phyloP scores from a whole-genome alignment of 2,888 invertebrate species.

The Eudemis profundana region DNA sequence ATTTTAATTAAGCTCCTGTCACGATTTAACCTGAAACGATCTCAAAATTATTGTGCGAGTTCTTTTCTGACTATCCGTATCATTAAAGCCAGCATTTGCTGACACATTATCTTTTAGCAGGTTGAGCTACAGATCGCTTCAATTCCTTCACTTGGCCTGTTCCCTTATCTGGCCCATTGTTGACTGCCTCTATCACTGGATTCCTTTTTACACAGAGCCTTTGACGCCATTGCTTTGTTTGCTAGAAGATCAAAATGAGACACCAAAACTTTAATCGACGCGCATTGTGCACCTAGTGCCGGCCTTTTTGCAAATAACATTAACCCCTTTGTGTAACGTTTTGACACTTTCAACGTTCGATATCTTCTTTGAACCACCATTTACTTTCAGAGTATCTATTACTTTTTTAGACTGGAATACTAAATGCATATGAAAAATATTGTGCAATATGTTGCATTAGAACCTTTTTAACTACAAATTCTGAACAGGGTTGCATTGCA shows the following conservation, averaged over 20 bases:
- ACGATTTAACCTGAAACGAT: too few species aligned
- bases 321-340: conserved; percentile 10
- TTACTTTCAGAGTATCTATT: neutral
- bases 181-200: conserved; percentile 84
- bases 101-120: neutral
- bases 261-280: conserved; percentile 73
- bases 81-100: neutral
- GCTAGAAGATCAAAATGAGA: conserved; percentile 81
- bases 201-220: conserved; percentile 82
- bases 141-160: conserved; percentile 50
- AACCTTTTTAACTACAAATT: neutral
- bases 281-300: conserved; percentile 65
- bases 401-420: neutral
- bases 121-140: conserved; percentile 18
- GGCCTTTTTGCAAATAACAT: conserved; percentile 22
- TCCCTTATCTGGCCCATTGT: conserved; percentile 79
- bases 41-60: too few species aligned
- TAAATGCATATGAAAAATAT: too few species aligned
- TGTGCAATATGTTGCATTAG: neutral
- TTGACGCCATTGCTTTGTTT: conserved; percentile 81
- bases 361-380: neutral
- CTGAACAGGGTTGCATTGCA: neutral
- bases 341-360: conserved; percentile 16
- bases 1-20: too few species aligned
- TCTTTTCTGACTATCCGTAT: neutral